These are phyloP conservation scores for Psittacula derbiana DNA, from an alignment of 2,797 vertebrate species.

Conservation along the genomic window DNA sequence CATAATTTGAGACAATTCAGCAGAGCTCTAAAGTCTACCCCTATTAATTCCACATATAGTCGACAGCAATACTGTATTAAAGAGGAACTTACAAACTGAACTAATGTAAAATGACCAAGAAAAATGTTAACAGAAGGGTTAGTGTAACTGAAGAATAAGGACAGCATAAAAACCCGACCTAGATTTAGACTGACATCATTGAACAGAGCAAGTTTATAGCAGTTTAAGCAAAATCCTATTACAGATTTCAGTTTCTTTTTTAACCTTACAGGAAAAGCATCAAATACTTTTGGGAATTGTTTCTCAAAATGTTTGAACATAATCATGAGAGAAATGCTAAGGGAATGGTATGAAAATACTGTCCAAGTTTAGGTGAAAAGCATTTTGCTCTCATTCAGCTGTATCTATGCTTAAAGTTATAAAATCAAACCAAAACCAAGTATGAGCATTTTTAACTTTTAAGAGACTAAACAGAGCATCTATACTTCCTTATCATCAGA, in stretches of 20 bases:
- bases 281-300: not conserved
- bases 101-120: not conserved
- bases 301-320: not conserved
- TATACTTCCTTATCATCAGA: not conserved
- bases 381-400: not conserved
- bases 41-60: not conserved
- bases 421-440: not conserved
- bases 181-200: not conserved
- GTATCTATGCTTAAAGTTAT: not conserved
- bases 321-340: not conserved
- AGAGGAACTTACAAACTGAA: not conserved
- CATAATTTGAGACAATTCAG: not conserved
- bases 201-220: not conserved
- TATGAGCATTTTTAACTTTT: not conserved
- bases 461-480: not conserved
- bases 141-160: not conserved
- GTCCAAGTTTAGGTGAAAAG: not conserved
- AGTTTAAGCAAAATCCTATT: not conserved
- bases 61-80: not conserved
- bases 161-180: not conserved
- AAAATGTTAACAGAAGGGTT: not conserved
- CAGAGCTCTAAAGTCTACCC: not conserved
- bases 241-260: not conserved
- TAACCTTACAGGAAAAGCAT: not conserved
- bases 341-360: not conserved